A percentile compares a stretch with the other conserved stretches of the same genome.
Evolutionary conservation across 2,113 vertebrate species (phyloP).

Genomic region (Otolemur garnettii): DNA sequence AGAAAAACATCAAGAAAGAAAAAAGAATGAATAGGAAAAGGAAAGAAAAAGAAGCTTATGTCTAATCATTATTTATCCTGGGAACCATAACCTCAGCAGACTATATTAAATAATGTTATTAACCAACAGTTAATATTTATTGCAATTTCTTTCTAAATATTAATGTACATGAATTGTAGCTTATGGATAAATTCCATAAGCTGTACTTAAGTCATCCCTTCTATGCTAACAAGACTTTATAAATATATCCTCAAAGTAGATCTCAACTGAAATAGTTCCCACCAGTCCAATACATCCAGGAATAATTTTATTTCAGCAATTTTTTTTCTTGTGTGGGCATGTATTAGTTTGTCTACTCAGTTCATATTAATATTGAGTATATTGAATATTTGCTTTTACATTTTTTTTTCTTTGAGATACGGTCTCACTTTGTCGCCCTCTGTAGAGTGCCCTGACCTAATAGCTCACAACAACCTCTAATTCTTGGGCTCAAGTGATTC

Average conservation of each 20-base stretch:
- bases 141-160: background rate
- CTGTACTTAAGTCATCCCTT: background rate
- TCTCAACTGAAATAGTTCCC: background rate
- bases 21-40: background rate
- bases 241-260: background rate
- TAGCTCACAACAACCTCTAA: no score
- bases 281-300: background rate
- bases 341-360: no score
- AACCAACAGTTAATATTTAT: background rate
- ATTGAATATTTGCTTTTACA: no score
- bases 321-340: background rate
- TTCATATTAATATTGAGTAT: no score
- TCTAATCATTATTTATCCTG: constrained; percentile 1
- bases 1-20: constrained; percentile 25
- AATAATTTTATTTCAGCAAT: background rate
- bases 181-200: background rate
- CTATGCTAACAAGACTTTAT: background rate
- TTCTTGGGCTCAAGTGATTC: no score
- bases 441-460: no score
- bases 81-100: background rate
- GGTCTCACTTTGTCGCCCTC: no score
- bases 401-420: no score
- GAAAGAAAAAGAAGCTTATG: constrained; percentile 6
- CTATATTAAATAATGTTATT: background rate
- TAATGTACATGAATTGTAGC: background rate